Evolutionary conservation across 2,797 vertebrate genomes (phyloP).

Genomic region (Rhynchotus rufescens): DNA sequence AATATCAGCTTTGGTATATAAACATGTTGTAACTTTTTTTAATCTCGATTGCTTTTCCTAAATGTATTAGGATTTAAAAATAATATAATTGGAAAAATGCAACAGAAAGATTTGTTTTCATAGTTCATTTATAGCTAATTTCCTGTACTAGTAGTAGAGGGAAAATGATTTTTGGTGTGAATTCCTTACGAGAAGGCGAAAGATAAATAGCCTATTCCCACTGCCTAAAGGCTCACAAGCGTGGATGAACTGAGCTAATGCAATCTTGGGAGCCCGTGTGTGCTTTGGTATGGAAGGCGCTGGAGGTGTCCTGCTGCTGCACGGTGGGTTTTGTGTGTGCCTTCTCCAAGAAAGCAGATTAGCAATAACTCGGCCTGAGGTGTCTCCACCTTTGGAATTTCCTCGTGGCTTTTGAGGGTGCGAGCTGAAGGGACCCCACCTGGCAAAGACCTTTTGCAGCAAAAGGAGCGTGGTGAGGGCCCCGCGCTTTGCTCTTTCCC

Average conservation of each 20-base stretch:
- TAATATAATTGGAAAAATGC: constrained; percentile 75
- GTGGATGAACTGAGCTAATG: constrained; percentile 52
- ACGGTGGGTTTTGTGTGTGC: constrained; percentile 16
- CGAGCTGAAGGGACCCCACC: background rate
- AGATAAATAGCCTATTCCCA: constrained; percentile 72
- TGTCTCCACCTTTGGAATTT: background rate
- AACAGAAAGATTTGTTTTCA: constrained; percentile 77
- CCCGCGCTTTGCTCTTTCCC: background rate
- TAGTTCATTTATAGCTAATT: constrained; percentile 79
- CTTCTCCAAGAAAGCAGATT: background rate
- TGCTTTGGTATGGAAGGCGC: constrained; percentile 26
- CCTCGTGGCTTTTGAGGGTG: background rate
- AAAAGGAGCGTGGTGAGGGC: background rate
- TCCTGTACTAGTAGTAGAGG: constrained; percentile 76
- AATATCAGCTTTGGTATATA: constrained; percentile 53
- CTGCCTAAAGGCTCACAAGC: constrained; percentile 61
- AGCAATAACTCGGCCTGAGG: background rate
- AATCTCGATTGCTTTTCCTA: constrained; percentile 67
- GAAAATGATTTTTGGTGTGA: constrained; percentile 77
- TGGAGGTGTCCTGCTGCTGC: constrained; percentile 41
- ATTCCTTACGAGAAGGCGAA: constrained; percentile 72
- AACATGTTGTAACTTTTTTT: constrained; percentile 61
- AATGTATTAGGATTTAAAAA: constrained; percentile 67
- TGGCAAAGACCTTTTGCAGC: background rate
- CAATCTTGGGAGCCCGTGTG: constrained; percentile 64